Base-by-base conservation (phyloP, 2,888 invertebrate species). In the Pseudanteris insignis region DNA sequence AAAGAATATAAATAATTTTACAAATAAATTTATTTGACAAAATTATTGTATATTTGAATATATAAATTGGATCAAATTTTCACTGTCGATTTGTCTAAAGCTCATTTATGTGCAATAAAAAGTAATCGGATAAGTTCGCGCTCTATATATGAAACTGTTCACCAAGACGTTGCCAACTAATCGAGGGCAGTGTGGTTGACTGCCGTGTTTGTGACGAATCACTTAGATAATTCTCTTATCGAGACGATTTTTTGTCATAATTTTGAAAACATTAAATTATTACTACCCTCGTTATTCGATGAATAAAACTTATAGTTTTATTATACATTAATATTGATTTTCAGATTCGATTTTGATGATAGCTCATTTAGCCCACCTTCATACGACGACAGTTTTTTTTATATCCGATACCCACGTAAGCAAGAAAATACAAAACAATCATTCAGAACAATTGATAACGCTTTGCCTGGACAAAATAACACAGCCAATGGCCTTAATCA, bases 381-480 rank as follows among this genome's bases (percentile, higher is more conserved):
- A 14, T 85, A 88, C 29, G 90, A 90, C 77, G 90, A 90, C 71
- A 87, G 86, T 41, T 90, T 90, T 76, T 87, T 88, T 77, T 86
- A 85, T 75, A 85, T 88, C 67, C 84, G 87, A 40, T 89, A 89
- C 74, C 60, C 74, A 2, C 77, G 73, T 32, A 47, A 66, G 8
- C 64, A 66, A 29, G 63, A 57, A 34, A 57, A 43, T 10, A 46
- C 54, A 9, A 64, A 69, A 13, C 67, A 74, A 13, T 70, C 70
- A 24, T 77, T 73, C 53, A 69, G 67, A 28, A 65, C 70, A 0
- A 72, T 77, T n/a, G 68, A 66, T 15, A 66, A 76, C 26, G 66
- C 72, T 33, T 41, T 77, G 8, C 68, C 41, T 10, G 70, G 71
- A 24, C 73, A 67, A 12, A 64, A 67, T 21, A 64, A 32, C 32